A percentile compares a stretch with the other conserved stretches of the same genome.
These are phyloP conservation scores for Falco novaeseelandiae DNA, from an alignment of 2,797 vertebrate genomes.

Conservation along the genomic window DNA sequence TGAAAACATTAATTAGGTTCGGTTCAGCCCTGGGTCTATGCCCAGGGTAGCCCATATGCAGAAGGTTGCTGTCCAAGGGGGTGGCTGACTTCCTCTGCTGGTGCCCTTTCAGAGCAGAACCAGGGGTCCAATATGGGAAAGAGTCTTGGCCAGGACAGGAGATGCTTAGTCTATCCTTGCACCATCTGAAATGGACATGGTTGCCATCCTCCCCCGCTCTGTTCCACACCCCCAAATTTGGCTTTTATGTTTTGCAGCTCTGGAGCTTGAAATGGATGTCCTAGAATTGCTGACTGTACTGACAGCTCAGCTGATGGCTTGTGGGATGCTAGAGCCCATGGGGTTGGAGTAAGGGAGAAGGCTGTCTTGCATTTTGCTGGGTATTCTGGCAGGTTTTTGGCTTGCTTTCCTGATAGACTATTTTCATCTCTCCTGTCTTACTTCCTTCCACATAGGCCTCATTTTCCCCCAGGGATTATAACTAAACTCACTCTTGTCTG, in stretches of 20 bases:
- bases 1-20: not conserved
- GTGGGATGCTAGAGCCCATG: conserved; percentile 25
- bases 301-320: conserved; percentile 45
- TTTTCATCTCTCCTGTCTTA: conserved; percentile 64
- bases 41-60: not conserved
- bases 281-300: conserved; percentile 32
- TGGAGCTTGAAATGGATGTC: conserved; percentile 9
- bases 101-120: not conserved
- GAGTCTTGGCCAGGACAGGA: not conserved
- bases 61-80: not conserved
- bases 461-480: conserved; percentile 38
- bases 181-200: not conserved
- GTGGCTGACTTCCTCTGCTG: not conserved
- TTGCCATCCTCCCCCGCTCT: not conserved
- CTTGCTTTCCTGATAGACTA: conserved; percentile 46
- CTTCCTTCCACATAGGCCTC: conserved; percentile 49
- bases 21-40: not conserved
- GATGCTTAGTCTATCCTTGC: not conserved
- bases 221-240: not conserved
- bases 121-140: not conserved
- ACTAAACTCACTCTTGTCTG: conserved; percentile 44
- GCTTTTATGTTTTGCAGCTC: not conserved
- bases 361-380: conserved; percentile 2
- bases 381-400: conserved; percentile 52
- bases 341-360: not conserved